Percentiles rank a stretch among this genome's conserved stretches.
phyloP scores from a whole-genome alignment of 2,797 vertebrate species.

The Zalophus californianus region DNA sequence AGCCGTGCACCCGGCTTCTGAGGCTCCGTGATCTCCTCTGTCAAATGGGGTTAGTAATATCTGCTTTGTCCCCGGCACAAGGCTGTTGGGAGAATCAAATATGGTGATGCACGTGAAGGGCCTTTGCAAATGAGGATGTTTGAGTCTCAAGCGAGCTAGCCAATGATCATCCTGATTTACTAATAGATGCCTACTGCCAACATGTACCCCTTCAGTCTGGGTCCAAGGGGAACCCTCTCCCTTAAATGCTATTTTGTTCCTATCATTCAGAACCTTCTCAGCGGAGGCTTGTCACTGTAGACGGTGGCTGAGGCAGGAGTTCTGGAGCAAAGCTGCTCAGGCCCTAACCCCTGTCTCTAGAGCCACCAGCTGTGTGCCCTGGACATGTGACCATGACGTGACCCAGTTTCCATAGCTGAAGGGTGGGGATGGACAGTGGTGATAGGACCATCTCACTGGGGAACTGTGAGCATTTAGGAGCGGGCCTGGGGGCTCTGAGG shows the following conservation, averaged over 20 bases:
- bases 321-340: rapidly evolving
- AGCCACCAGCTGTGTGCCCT: background rate
- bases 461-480: too few relatives aligned
- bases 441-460: background rate
- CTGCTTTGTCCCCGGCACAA: background rate
- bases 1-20: rapidly evolving
- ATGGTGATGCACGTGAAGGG: rapidly evolving
- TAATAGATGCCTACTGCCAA: background rate
- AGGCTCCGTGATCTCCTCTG: background rate
- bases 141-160: background rate
- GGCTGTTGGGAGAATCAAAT: background rate
- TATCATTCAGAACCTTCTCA: rapidly evolving
- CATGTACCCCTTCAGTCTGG: background rate
- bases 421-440: background rate
- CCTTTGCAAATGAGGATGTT: background rate
- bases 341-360: background rate
- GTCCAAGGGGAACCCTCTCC: background rate
- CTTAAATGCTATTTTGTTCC: rapidly evolving
- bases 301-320: background rate
- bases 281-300: background rate
- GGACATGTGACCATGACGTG: rapidly evolving
- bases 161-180: background rate
- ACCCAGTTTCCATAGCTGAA: background rate
- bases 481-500: rapidly evolving
- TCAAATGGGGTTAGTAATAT: background rate